Evolutionary conservation across 2,113 vertebrate species (phyloP).

Genomic region (Anthoscopus minutus): DNA sequence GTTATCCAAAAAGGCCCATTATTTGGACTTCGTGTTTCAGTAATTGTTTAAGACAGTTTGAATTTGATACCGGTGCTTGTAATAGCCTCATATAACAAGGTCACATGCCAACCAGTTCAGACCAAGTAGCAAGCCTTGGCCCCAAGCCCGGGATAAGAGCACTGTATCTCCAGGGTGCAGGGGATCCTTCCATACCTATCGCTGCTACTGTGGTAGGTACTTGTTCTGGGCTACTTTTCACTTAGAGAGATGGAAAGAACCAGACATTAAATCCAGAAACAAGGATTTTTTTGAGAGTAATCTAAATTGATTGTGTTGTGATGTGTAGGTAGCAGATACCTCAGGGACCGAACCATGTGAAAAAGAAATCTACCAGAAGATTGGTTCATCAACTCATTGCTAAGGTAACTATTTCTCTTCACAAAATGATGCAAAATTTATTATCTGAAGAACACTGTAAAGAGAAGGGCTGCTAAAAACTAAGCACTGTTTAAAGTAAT

Average conservation of each 20-base stretch:
- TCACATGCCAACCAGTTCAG: background rate
- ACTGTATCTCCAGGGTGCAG: background rate
- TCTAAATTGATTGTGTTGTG: background rate
- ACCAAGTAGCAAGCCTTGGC: background rate
- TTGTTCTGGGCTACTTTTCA: background rate
- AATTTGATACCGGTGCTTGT: background rate
- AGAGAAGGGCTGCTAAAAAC: background rate
- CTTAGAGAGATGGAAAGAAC: background rate
- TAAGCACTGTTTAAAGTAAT: background rate
- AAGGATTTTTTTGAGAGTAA: background rate
- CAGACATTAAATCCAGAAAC: background rate
- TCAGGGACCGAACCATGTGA: background rate
- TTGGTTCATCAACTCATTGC: background rate
- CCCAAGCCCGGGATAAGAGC: background rate
- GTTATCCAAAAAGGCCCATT: background rate
- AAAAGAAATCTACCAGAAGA: background rate
- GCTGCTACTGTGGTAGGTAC: too few species aligned
- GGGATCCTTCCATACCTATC: background rate
- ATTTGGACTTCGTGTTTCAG: background rate
- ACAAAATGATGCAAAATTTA: background rate
- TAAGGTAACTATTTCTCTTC: background rate
- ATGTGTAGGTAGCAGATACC: background rate
- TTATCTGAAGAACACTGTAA: background rate
- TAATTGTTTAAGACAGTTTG: background rate
- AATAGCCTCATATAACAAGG: background rate